Percentiles rank a stretch among this genome's conserved stretches.
phyloP scores from a whole-genome alignment of 1,140 invertebrate genomes.

The Drosophila kohkoa region DNA sequence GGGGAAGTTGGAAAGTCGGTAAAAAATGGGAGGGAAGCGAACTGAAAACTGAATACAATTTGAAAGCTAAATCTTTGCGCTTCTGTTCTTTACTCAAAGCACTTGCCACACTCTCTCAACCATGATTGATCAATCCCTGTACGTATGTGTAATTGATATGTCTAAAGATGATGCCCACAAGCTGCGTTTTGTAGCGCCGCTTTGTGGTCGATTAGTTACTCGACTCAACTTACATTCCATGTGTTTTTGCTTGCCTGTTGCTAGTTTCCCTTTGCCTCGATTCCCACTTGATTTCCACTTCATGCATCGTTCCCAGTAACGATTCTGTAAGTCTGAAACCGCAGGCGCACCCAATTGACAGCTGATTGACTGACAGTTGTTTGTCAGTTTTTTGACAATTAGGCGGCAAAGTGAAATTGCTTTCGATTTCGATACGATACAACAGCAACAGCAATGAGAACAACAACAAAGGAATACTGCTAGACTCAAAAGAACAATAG shows the following conservation, averaged over 20 bases:
- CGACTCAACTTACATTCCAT: constrained; percentile 45
- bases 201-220: constrained; percentile 68
- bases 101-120: constrained; percentile 22
- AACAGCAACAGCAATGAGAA: background rate
- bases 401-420: constrained; percentile 76
- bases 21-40: background rate
- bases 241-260: background rate
- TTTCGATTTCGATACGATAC: constrained; percentile 66
- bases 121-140: constrained; percentile 23
- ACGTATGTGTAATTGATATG: constrained; percentile 39
- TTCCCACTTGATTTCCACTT: constrained; percentile 1
- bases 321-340: constrained; percentile 42
- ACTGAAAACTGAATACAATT: background rate
- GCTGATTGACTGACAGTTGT: constrained; percentile 76
- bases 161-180: constrained; percentile 43
- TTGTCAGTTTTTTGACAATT: constrained; percentile 78
- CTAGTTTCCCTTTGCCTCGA: constrained; percentile 2
- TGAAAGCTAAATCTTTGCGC: background rate
- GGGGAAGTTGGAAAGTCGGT: constrained; percentile 14
- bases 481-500: constrained; percentile 1
- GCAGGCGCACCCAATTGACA: constrained; percentile 63
- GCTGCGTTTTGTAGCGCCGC: constrained; percentile 43
- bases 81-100: background rate
- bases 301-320: background rate
- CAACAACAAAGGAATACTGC: background rate